A percentile compares a stretch with the other conserved stretches of the same genome.
Conservation (phyloP, 2,888 invertebrate species). For the Aspidiotus rigidus region DNA sequence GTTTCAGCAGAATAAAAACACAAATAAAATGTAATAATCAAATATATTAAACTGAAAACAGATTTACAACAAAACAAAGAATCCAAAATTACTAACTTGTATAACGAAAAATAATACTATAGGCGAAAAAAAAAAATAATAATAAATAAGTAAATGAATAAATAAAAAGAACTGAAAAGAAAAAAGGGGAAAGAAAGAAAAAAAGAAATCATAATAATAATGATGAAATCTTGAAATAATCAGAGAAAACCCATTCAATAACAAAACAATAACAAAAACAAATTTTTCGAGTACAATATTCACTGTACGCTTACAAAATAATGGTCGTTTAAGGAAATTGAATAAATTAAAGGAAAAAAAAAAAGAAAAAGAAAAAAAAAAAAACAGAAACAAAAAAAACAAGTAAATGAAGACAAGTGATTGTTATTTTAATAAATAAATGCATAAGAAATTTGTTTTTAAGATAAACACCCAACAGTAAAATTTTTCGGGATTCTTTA, state of each 20-base stretch:
- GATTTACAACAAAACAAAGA: slow-evolving; percentile 28
- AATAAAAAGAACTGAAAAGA: too few species aligned
- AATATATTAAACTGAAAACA: slow-evolving; percentile 32
- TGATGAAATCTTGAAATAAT: slow-evolving; percentile 25
- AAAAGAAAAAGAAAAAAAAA: slow-evolving; percentile 20
- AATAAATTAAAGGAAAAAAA: slow-evolving; percentile 18
- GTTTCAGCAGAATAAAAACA: slow-evolving; percentile 18
- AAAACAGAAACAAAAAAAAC: slow-evolving; percentile 27
- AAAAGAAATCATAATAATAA: slow-evolving; percentile 11
- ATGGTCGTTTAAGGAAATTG: slow-evolving; percentile 27
- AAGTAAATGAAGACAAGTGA: slow-evolving; percentile 9
- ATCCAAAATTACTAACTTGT: slow-evolving; percentile 26
- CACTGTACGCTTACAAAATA: slow-evolving; percentile 24
- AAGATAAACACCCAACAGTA: background rate
- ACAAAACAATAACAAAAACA: slow-evolving; percentile 30
- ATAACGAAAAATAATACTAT: slow-evolving; percentile 31
- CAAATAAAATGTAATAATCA: slow-evolving; percentile 31
- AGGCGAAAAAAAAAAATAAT: slow-evolving; percentile 21
- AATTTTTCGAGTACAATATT: slow-evolving; percentile 26
- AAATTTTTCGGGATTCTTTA: background rate
- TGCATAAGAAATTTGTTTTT: slow-evolving; percentile 14
- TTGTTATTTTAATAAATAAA: slow-evolving; percentile 29
- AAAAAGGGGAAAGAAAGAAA: slow-evolving; percentile 13
- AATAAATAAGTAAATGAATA: too few species aligned
- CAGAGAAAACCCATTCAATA: slow-evolving; percentile 20